Base-by-base conservation (phyloP, 2,797 vertebrate species). In the Crax fasciolata region DNA sequence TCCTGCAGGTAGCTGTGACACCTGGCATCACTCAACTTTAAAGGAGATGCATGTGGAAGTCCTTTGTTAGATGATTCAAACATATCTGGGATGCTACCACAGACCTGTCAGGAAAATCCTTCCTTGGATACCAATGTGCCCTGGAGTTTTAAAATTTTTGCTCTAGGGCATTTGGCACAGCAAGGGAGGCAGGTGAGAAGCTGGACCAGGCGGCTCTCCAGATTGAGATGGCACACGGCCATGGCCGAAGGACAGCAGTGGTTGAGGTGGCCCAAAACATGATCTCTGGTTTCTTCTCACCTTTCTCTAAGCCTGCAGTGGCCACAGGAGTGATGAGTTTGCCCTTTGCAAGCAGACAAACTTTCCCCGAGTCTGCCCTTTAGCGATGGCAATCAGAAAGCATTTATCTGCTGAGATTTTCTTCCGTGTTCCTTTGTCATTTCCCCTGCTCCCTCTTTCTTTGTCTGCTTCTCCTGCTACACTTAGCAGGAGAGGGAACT, bases 301-400 rank as follows among this genome's bases (percentile, higher is more conserved):
- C 49, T 78, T 48, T 20, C 66, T 85, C 78, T 46, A 76, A 58
- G 61, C 7, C 62, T 1, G 0, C 70, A 46, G 23, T 0, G 0
- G 63, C 49, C 38, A 30, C 0, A 0, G 32, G 49, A 75, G 15
- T 19, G 61, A 78, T 2, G 4, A 61, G 35, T 68, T 66, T 91
- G 70, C 67, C 63, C 84, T 94, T 92, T 93, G 54, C 73, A 73
- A 76, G 63, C 85, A 88, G 73, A 51, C 59, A n/a, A 54, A 38
- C 7, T 76, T 90, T 67, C 28, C 62, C 66, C 51, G 14, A 19
- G 2, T 63, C 87, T 93, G 59, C 82, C 84, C 83, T 93, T 94
- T 84, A 90, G 71, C 51, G 66, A 58, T 25, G 57, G 51, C 73
- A 89, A 76, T 72, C 62, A 66, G 65, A 96, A 48, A 52, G 46